These are phyloP conservation scores for Zapornia atra DNA, from an alignment of 2,113 vertebrate genomes.

Conservation along the genomic window DNA sequence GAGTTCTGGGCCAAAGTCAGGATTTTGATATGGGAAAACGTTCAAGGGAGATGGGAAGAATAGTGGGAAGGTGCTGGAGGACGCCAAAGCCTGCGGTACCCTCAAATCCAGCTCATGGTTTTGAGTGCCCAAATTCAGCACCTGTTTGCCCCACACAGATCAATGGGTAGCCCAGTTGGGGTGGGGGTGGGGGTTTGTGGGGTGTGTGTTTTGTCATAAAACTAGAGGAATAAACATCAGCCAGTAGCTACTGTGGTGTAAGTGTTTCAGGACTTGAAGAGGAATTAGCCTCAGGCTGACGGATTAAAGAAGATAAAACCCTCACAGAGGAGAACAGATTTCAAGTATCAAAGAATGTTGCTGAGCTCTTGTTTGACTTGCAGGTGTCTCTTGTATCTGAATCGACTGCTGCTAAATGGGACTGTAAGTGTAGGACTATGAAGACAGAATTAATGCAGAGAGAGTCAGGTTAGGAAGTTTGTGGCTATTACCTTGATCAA, in stretches of 20 bases:
- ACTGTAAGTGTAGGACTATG: not conserved
- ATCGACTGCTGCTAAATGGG: not conserved
- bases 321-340: not conserved
- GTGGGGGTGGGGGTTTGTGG: too few species aligned
- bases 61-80: not conserved
- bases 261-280: not conserved
- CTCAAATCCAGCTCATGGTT: not conserved
- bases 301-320: not conserved
- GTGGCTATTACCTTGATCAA: slow-evolving; percentile 29
- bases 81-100: not conserved
- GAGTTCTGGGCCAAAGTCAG: not conserved
- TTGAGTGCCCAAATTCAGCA: not conserved
- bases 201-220: not conserved
- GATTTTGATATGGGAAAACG: not conserved
- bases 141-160: not conserved
- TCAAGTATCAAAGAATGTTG: not conserved
- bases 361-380: not conserved
- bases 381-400: not conserved
- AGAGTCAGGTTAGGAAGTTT: not conserved
- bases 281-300: not conserved
- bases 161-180: not conserved
- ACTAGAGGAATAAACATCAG: not conserved
- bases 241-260: not conserved
- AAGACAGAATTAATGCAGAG: not conserved
- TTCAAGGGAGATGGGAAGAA: not conserved